Evolutionary conservation across 2,888 invertebrate genomes (phyloP), one percentile per base, ranked within the genome.

Genomic region (Lasioglossum figueresi): DNA sequence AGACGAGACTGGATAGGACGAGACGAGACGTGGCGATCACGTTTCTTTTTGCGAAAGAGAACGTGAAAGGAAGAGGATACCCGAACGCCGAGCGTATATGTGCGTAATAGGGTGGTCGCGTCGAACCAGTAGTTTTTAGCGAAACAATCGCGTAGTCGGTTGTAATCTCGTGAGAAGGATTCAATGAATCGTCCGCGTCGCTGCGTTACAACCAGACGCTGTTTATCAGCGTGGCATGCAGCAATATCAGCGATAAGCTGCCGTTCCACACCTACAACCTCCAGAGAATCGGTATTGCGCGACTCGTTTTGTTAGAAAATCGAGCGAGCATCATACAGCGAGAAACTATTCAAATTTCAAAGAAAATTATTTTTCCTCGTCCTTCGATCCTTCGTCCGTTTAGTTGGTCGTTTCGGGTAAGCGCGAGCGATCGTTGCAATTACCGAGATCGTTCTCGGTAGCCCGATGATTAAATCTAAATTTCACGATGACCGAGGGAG

Each of bases 141-240:
- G 76, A 85, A 83, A 80, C 79, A 83, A 88, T 89, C 80, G 68
- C 34, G 71, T 14, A 70, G 70, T 48, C 68, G 52, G 74, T 48
- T 79, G 82, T 88, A 88, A 88, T 88, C 88, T 76, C 71, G 59
- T 63, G 80, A 74, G 79, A 88, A 88, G 88, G 79, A 75, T 87
- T 87, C 88, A 83, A 88, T 83, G 86, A 88, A 84, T 81, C 66
- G 80, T 74, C 78, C 78, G 80, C 79, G 81, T 76, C 73, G 72
- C 86, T 56, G 74, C 84, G 77, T 81, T 84, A 80, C 82, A 74
- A 70, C 48, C 80, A 84, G 76, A 59, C 72, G 74, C 48, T 72
- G 74, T 74, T 82, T 84, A 86, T 82, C 88, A 82, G 59, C 68
- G 70, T 72, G 79, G 76, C 84, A 76, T 80, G 80, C 82, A 84